These are phyloP conservation scores for Paracanthobrama guichenoti DNA, from an alignment of 2,113 vertebrate genomes.

Conservation along the genomic window DNA sequence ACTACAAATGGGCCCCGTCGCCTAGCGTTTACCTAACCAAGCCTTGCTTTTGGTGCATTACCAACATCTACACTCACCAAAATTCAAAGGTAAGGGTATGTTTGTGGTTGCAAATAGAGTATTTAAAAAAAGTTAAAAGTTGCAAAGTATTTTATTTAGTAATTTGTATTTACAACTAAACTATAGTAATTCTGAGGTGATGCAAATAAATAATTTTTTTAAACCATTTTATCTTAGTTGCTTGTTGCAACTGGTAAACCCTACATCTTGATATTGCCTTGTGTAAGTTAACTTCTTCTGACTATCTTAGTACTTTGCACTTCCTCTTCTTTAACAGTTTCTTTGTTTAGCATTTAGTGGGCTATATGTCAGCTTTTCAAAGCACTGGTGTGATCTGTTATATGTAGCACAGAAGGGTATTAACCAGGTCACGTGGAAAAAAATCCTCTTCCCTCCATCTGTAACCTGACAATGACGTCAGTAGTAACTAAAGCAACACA, in stretches of 20 bases:
- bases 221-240: too few species aligned
- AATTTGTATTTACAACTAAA: not conserved
- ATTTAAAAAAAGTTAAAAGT: too few species aligned
- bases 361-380: not conserved
- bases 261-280: not conserved
- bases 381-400: not conserved
- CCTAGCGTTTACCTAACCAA: conserved; percentile 62
- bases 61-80: conserved; percentile 35
- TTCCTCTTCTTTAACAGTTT: not conserved
- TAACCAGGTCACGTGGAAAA: conserved; percentile 50
- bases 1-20: conserved; percentile 72
- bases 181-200: not conserved
- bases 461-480: conserved; percentile 43
- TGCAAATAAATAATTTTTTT: not conserved
- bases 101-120: too few species aligned
- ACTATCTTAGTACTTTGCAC: not conserved
- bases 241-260: not conserved
- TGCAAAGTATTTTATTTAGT: too few species aligned
- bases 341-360: not conserved
- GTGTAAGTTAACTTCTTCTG: not conserved
- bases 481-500: not conserved
- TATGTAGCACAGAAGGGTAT: conserved; percentile 39
- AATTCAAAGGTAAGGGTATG: conserved; percentile 55
- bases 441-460: conserved; percentile 66
- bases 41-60: conserved; percentile 55